These are phyloP conservation scores for Drosophila oshimai DNA, from an alignment of 1,140 invertebrate species.

Conservation along the genomic window DNA sequence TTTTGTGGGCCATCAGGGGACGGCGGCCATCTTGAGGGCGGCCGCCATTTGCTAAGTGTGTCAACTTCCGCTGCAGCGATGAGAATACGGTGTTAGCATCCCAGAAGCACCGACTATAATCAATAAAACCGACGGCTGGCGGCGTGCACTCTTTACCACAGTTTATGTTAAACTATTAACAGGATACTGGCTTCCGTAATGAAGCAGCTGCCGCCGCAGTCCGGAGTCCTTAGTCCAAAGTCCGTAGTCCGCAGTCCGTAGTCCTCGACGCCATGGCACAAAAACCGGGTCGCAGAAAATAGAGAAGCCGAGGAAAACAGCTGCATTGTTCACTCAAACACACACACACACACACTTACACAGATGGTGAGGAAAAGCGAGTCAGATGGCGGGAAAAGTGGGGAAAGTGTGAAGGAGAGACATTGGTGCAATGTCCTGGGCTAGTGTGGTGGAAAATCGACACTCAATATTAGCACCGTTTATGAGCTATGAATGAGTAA, in stretches of 20 bases:
- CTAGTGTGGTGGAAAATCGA: constrained; percentile 64
- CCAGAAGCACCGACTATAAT: constrained; percentile 34
- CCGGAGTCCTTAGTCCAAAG: background rate
- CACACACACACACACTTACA: constrained; percentile 1
- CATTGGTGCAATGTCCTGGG: constrained; percentile 65
- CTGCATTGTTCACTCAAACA: constrained; percentile 53
- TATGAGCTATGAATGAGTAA: constrained; percentile 73
- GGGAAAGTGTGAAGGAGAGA: constrained; percentile 5
- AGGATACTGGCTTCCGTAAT: constrained; percentile 72
- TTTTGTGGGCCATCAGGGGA: constrained; percentile 5
- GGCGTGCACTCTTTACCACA: constrained; percentile 67
- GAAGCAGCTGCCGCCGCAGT: constrained; percentile 57
- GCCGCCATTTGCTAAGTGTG: constrained; percentile 40
- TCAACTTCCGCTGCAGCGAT: constrained; percentile 55
- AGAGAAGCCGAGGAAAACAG: constrained; percentile 35
- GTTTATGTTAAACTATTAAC: constrained; percentile 79
- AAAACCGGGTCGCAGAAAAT: constrained; percentile 63
- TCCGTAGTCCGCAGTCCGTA: background rate
- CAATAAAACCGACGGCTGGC: constrained; percentile 56
- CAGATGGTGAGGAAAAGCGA: background rate
- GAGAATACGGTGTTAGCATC: constrained; percentile 19
- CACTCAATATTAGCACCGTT: constrained; percentile 76
- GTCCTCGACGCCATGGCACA: constrained; percentile 8
- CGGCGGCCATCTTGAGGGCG: constrained; percentile 12
- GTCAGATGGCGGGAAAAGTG: background rate